Evolutionary conservation across 2,797 vertebrate genomes (phyloP).

Genomic region (Takifugu rubripes): DNA sequence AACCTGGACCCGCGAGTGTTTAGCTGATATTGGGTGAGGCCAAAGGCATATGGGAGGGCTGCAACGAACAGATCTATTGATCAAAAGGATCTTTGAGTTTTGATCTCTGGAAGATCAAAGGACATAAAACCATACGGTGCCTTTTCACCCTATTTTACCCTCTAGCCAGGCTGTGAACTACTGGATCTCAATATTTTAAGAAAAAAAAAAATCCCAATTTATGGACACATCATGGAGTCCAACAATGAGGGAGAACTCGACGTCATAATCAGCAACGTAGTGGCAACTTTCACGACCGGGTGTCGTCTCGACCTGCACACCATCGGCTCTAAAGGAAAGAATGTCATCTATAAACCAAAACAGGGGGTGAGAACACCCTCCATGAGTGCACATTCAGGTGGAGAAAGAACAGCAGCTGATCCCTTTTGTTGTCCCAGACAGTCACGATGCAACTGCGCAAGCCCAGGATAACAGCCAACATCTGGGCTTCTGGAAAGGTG

Average conservation of each 20-base stretch:
- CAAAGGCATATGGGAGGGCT: too few relatives aligned
- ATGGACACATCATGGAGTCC: conserved; percentile 85
- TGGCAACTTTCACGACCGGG: conserved; percentile 96
- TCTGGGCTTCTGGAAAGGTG: conserved; percentile 99
- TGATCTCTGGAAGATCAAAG: too few relatives aligned
- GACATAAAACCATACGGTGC: too few relatives aligned
- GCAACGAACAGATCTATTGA: too few relatives aligned
- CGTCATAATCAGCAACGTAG: conserved; percentile 98
- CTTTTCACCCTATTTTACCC: conserved; percentile 22
- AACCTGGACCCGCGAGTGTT: too few relatives aligned
- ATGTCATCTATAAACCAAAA: conserved; percentile 98
- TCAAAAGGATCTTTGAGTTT: too few relatives aligned
- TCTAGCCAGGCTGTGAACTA: too few relatives aligned
- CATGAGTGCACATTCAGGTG: background rate
- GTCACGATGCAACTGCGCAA: conserved; percentile 95
- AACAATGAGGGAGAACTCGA: conserved; percentile 90
- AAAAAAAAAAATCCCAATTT: conserved; percentile 8
- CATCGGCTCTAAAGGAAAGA: conserved; percentile 93
- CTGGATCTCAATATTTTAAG: too few relatives aligned
- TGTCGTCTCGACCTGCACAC: conserved; percentile 98
- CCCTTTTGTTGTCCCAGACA: conserved; percentile 77
- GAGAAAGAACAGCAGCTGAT: too few relatives aligned
- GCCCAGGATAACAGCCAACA: conserved; percentile 75
- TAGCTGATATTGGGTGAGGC: too few relatives aligned
- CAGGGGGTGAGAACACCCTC: conserved; percentile 82